phyloP scores from a whole-genome alignment of 2,888 invertebrate genomes.

The Frankliniella intonsa region DNA sequence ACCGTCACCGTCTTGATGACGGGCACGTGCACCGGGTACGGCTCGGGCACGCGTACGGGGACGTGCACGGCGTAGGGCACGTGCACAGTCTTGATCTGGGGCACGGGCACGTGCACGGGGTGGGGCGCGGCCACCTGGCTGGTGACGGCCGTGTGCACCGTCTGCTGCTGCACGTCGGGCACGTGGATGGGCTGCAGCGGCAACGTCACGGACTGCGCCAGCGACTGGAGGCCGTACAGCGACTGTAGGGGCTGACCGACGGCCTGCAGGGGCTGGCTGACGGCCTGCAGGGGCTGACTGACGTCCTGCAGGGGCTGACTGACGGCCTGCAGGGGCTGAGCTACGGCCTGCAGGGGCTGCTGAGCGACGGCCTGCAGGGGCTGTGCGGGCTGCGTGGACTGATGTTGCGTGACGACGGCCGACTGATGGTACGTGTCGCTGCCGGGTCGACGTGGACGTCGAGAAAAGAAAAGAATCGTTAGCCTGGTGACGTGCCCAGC shows the following conservation, averaged over 20 bases:
- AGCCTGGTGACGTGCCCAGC: conserved; percentile 51
- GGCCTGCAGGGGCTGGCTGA: conserved; percentile 29
- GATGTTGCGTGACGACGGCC: conserved; percentile 47
- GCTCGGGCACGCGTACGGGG: conserved; percentile 30
- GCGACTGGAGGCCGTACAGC: background rate
- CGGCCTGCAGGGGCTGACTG: background rate
- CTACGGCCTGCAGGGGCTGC: conserved; percentile 28
- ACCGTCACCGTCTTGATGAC: conserved; percentile 38
- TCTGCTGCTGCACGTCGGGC: conserved; percentile 35
- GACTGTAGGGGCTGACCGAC: background rate
- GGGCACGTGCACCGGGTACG: conserved; percentile 29
- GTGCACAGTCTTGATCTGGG: conserved; percentile 37
- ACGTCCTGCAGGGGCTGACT: conserved; percentile 29
- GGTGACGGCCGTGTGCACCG: conserved; percentile 40
- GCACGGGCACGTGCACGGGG: conserved; percentile 37
- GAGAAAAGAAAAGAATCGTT: background rate
- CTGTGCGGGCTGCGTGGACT: conserved; percentile 26
- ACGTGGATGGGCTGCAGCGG: conserved; percentile 25
- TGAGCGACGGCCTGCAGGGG: conserved; percentile 7
- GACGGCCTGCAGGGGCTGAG: background rate
- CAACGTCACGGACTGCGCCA: conserved; percentile 28
- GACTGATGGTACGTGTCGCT: conserved; percentile 63
- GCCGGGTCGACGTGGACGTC: conserved; percentile 58
- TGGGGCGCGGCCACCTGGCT: conserved; percentile 39
- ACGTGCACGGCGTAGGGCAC: conserved; percentile 41